Evolutionary conservation across 2,888 invertebrate species (phyloP).

Genomic region (Amorpha juglandis): DNA sequence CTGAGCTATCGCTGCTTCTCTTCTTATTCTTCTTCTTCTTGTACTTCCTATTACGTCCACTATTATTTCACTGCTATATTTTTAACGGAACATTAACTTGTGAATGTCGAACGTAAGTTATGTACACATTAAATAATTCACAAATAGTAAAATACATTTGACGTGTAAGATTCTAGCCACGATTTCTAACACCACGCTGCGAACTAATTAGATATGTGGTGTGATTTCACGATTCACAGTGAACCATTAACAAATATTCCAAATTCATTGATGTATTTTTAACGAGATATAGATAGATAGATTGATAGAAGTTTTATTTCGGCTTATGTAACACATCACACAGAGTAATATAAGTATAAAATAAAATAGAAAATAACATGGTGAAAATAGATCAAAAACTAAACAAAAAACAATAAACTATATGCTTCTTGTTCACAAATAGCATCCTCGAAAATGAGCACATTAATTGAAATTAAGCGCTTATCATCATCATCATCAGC

Average conservation of each 20-base stretch:
- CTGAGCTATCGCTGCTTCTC: no score
- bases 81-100: not conserved
- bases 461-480: not conserved
- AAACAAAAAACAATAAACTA: no score
- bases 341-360: no score
- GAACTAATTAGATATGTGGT: slow-evolving; percentile 11
- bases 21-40: no score
- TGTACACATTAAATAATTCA: not conserved
- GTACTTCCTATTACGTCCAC: no score
- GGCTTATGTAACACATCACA: no score
- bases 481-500: no score
- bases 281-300: no score
- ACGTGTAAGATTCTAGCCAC: not conserved
- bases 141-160: not conserved
- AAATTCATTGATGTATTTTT: not conserved
- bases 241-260: not conserved
- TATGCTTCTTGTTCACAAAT: not conserved
- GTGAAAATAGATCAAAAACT: no score
- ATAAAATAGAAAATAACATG: no score
- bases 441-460: not conserved
- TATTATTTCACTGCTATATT: not conserved
- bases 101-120: not conserved
- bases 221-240: not conserved
- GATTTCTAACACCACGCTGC: slow-evolving; percentile 9
- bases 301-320: no score